These are phyloP conservation scores for Fragum sueziense DNA, from an alignment of 2,888 invertebrate species.

Conservation along the genomic window DNA sequence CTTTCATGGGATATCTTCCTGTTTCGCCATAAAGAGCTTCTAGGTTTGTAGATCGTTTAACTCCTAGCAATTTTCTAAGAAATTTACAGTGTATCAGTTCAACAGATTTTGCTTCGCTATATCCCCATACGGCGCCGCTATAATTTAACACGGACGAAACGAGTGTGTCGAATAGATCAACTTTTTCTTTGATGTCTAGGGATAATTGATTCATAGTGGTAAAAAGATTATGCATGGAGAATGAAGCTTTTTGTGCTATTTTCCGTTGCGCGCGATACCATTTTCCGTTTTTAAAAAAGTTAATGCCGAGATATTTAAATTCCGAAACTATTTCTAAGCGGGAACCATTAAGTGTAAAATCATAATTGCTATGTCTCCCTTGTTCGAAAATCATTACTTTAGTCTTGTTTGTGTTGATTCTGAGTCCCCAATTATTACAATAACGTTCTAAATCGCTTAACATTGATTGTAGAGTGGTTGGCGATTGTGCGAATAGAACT, in stretches of 20 bases:
- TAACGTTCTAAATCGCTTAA: slow-evolving; percentile 18
- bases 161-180: slow-evolving; percentile 12
- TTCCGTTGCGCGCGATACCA: slow-evolving; percentile 17
- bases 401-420: background rate
- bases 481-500: slow-evolving; percentile 9
- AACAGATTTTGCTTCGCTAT: too few species aligned
- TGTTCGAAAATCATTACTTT: slow-evolving; percentile 22
- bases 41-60: too few species aligned
- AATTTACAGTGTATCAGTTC: too few species aligned
- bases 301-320: slow-evolving; percentile 28
- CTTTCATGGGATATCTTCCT: too few species aligned
- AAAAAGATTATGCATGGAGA: slow-evolving; percentile 22
- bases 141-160: background rate
- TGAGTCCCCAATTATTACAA: slow-evolving; percentile 13
- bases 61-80: too few species aligned
- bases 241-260: slow-evolving; percentile 17
- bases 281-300: slow-evolving; percentile 30
- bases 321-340: background rate
- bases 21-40: too few species aligned
- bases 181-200: slow-evolving; percentile 2
- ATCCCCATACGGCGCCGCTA: background rate
- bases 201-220: background rate
- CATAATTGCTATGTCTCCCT: slow-evolving; percentile 9
- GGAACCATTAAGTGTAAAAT: background rate
- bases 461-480: slow-evolving; percentile 8